These are phyloP conservation scores for Phyllotreta striolata DNA, from an alignment of 2,888 invertebrate genomes.

Conservation along the genomic window DNA sequence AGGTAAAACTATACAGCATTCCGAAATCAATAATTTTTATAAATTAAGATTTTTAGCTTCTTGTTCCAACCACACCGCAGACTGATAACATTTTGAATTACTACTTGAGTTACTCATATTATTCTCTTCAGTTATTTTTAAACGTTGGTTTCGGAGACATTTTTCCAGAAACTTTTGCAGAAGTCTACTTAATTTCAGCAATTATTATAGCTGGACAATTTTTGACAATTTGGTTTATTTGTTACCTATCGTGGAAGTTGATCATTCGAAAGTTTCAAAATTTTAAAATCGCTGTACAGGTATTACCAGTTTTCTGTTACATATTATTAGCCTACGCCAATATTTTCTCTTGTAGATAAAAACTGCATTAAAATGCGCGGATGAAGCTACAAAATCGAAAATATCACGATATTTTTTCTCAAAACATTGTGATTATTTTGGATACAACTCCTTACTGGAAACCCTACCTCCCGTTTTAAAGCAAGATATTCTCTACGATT, in stretches of 20 bases:
- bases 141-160: constrained; percentile 44
- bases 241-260: constrained; percentile 30
- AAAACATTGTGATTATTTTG: constrained; percentile 64
- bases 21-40: background rate
- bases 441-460: constrained; percentile 60
- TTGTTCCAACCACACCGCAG: background rate
- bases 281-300: constrained; percentile 26
- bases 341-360: constrained; percentile 20
- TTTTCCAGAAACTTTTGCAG: constrained; percentile 27
- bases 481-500: constrained; percentile 65
- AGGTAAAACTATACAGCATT: constrained; percentile 25
- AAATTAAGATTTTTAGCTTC: constrained; percentile 2
- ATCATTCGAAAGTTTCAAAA: constrained; percentile 27
- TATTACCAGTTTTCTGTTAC: constrained; percentile 5
- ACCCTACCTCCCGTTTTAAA: constrained; percentile 63
- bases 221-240: constrained; percentile 25
- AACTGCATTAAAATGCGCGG: constrained; percentile 60
- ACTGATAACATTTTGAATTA: constrained; percentile 18
- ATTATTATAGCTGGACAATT: constrained; percentile 27
- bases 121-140: constrained; percentile 61
- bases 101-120: constrained; percentile 42
- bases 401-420: constrained; percentile 65
- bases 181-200: constrained; percentile 28
- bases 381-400: constrained; percentile 58
- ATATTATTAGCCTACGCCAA: background rate